These are phyloP conservation scores for Vulpes ferrilata DNA, from an alignment of 2,113 vertebrate species.

Conservation along the genomic window DNA sequence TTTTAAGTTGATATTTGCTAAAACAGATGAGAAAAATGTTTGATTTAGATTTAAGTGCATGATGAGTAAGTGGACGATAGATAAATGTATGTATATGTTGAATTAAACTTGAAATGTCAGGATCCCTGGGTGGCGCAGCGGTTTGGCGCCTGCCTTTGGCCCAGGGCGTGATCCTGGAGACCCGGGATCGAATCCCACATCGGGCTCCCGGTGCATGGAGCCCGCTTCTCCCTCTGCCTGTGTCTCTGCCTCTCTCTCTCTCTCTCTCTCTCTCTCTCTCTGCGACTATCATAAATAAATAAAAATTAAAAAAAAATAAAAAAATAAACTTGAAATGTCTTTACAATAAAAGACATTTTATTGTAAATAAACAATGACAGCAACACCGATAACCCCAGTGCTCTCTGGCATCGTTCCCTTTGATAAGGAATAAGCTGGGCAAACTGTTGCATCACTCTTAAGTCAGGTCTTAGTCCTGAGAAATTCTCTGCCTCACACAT, in stretches of 20 bases:
- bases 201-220: no score
- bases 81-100: background rate
- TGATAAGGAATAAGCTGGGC: no score
- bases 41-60: slow-evolving; percentile 40
- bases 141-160: no score
- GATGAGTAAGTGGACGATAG: background rate
- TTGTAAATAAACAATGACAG: no score
- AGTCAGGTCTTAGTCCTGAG: slow-evolving; percentile 2
- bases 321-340: background rate
- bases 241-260: no score
- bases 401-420: background rate
- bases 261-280: no score
- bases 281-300: no score
- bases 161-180: no score
- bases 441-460: background rate
- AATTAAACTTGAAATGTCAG: background rate
- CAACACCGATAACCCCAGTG: background rate
- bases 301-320: no score
- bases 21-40: background rate
- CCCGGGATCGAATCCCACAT: no score
- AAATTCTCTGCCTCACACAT: background rate
- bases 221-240: no score
- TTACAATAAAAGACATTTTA: background rate
- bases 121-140: no score
- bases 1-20: slow-evolving; percentile 42